A percentile compares a stretch with the other conserved stretches of the same genome.
Evolutionary conservation across 2,888 invertebrate genomes (phyloP).

Genomic region (Aethes cnicana): DNA sequence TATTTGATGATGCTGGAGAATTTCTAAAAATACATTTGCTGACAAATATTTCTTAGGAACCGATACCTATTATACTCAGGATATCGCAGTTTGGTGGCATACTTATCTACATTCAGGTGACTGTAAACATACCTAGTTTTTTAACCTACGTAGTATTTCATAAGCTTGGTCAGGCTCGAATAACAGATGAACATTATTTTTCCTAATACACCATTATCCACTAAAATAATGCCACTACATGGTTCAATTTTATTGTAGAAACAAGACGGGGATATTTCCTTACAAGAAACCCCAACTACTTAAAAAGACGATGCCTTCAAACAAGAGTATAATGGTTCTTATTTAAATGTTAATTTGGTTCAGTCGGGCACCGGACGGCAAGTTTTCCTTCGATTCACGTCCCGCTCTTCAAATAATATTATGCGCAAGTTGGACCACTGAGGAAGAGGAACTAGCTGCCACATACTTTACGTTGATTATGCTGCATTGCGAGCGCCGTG

Average conservation of each 20-base stretch:
- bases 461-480: constrained; percentile 54
- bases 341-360: constrained; percentile 71
- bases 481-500: constrained; percentile 32
- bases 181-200: no score
- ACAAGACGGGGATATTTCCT: constrained; percentile 41
- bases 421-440: constrained; percentile 51
- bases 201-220: no score
- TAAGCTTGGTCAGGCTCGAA: no score
- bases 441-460: constrained; percentile 40
- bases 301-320: constrained; percentile 63
- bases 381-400: constrained; percentile 59
- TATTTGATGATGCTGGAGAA: no score
- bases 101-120: no score
- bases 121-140: no score
- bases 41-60: no score
- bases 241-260: no score
- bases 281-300: constrained; percentile 46
- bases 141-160: no score
- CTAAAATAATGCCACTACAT: neutral
- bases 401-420: constrained; percentile 62
- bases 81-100: no score
- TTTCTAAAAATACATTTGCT: no score
- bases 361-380: constrained; percentile 52
- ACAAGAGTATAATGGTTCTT: constrained; percentile 71
- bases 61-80: no score